A percentile compares a stretch with the other conserved stretches of the same genome.
These are phyloP conservation scores for Pyrrhia umbra DNA, from an alignment of 2,888 invertebrate genomes.

Conservation along the genomic window DNA sequence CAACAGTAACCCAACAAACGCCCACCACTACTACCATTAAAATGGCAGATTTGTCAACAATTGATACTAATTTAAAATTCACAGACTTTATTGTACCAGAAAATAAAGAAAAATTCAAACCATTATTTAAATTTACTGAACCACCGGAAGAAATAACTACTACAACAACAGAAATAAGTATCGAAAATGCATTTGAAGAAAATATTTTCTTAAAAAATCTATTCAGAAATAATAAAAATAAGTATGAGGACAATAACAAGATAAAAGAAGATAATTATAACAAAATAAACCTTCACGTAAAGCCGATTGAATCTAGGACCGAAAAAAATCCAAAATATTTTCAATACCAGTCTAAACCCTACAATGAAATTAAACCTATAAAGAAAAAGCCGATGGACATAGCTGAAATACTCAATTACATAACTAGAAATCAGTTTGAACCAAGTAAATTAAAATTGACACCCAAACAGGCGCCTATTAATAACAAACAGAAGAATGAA, in stretches of 20 bases:
- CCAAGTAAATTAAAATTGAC: constrained; percentile 79
- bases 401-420: constrained; percentile 79
- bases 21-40: constrained; percentile 58
- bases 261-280: constrained; percentile 58
- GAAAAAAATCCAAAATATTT: constrained; percentile 76
- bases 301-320: constrained; percentile 65
- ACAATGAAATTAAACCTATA: constrained; percentile 71
- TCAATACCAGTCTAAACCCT: constrained; percentile 69
- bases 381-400: constrained; percentile 79
- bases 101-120: constrained; percentile 69
- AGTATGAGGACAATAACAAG: constrained; percentile 60
- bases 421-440: constrained; percentile 84
- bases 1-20: constrained; percentile 58
- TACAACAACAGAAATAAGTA: constrained; percentile 66
- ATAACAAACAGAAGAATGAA: constrained; percentile 69
- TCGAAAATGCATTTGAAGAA: constrained; percentile 74
- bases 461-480: constrained; percentile 65
- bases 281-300: constrained; percentile 55
- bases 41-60: constrained; percentile 3
- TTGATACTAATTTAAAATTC: constrained; percentile 59
- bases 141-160: constrained; percentile 47
- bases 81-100: constrained; percentile 67
- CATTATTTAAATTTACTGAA: constrained; percentile 62
- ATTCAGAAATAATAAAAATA: constrained; percentile 66
- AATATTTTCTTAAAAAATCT: constrained; percentile 84